Evolutionary conservation across 2,797 vertebrate genomes (phyloP), one percentile per base, ranked within the genome.

Genomic region (Adrianichthys oophorus): DNA sequence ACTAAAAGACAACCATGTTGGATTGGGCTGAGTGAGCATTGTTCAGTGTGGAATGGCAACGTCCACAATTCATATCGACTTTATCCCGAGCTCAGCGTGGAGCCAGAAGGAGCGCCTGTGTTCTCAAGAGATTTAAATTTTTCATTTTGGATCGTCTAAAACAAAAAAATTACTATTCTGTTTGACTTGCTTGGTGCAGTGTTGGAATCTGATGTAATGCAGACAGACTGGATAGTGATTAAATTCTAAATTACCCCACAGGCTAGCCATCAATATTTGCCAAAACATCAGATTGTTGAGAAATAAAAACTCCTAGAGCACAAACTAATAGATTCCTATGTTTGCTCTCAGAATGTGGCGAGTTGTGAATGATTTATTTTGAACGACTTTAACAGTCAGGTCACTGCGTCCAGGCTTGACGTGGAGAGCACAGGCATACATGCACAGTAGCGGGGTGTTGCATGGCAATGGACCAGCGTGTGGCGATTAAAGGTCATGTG

Each of bases 1-100:
- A 86, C 70, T 79, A 67, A 78, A 74, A 78, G 80, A 74, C 78
- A 13, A 84, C 81, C 82, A 83, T 88, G 76, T 87, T 87, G 79
- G 76, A 70, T 66, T 60, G 64, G 72, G 72, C 45, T 56, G 70
- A 65, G 56, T 21, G 63, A 59, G 62, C 18, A 15, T 14, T 56
- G 76, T 59, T 59, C 59, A 68, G 76, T 72, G 60, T 37, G 74
- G 56, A 80, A 61, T 67, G 69, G 70, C 70, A 65, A 29, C 32
- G 26, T 68, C 62, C 72, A 63, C 65, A 79, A 86, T 83, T 78
- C 75, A 84, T 85, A 78, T 19, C 50, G 62, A 51, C 70, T 56
- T 78, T 86, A 82, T 87, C 76, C 77, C 72, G 26, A 29, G 53
- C 65, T 78, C 59, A 61, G 54, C 41, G 57, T 72, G 53, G 51